phyloP scores from a whole-genome alignment of 2,888 invertebrate genomes.

The Lasioglossum leucozonium region DNA sequence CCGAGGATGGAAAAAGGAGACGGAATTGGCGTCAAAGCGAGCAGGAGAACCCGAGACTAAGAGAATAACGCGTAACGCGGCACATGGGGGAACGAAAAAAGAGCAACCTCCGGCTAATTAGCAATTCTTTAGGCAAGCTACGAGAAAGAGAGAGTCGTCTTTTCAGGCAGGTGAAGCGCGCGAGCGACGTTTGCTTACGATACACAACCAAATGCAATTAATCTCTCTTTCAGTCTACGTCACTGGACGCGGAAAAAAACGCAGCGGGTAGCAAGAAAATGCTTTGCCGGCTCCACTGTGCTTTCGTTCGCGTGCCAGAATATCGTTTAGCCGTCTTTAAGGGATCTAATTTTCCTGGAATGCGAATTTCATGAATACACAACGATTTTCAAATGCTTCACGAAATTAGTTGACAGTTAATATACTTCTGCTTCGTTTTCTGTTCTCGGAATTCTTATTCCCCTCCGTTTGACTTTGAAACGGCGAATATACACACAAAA shows the following conservation, averaged over 20 bases:
- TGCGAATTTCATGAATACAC: neutral
- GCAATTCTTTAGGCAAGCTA: conserved; percentile 70
- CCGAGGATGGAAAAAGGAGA: neutral
- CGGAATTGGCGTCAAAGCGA: conserved; percentile 31
- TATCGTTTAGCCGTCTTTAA: neutral
- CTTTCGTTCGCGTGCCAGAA: neutral
- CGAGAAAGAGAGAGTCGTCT: conserved; percentile 49
- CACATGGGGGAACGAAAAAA: conserved; percentile 32
- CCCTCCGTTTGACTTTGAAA: too few species aligned
- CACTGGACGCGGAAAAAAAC: conserved; percentile 49
- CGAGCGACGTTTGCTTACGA: conserved; percentile 71
- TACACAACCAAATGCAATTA: conserved; percentile 76
- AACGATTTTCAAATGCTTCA: neutral
- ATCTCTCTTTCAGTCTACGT: conserved; percentile 70
- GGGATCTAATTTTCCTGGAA: neutral
- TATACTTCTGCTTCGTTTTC: too few species aligned
- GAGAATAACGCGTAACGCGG: conserved; percentile 27
- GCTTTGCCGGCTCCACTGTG: too few species aligned
- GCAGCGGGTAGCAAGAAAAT: neutral
- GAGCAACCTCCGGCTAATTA: conserved; percentile 70
- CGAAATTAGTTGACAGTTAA: too few species aligned
- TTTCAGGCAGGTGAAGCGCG: conserved; percentile 62
- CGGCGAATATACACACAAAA: too few species aligned
- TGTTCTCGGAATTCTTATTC: too few species aligned
- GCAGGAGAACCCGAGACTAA: neutral